Percentiles rank a stretch among this genome's conserved stretches.
phyloP scores from a whole-genome alignment of 2,113 vertebrate genomes.

The Malurus elegans region DNA sequence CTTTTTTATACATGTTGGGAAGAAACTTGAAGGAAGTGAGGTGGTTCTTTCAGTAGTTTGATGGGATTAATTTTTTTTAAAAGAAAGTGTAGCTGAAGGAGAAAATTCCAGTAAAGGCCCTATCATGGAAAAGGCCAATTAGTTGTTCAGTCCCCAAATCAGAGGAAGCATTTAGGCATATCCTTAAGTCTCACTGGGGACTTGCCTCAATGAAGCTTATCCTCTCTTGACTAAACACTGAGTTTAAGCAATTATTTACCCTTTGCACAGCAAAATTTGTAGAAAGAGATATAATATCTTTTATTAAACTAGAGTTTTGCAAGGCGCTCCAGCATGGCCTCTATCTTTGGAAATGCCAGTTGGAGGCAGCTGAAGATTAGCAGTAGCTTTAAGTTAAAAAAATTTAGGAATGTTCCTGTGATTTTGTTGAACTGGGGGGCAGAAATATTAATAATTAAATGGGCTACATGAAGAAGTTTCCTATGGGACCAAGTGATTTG shows the following conservation, averaged over 20 bases:
- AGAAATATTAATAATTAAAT: constrained; percentile 21
- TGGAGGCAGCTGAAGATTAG: not conserved
- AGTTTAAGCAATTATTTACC: constrained; percentile 28
- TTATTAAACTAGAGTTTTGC: not conserved
- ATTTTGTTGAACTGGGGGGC: not conserved
- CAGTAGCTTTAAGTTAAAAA: not conserved
- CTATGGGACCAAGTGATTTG: not conserved
- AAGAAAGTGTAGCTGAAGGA: constrained; percentile 14
- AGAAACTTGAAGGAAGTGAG: constrained; percentile 41
- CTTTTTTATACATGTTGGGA: constrained; percentile 19
- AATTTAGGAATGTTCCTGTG: not conserved
- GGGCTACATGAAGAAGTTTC: not conserved
- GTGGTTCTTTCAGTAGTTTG: constrained; percentile 7
- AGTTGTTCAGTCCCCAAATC: not conserved
- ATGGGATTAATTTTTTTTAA: constrained; percentile 35
- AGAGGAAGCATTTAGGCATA: not conserved
- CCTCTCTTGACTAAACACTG: not conserved
- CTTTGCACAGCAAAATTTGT: not conserved
- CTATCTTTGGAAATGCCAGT: not conserved
- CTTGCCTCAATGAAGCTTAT: not conserved
- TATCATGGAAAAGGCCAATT: not conserved
- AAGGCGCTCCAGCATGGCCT: not conserved
- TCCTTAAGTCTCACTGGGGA: not conserved
- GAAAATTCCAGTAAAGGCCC: not conserved
- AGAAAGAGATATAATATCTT: not conserved